Percentiles rank a stretch among this genome's conserved stretches.
Conservation (phyloP, 2,113 vertebrate species). For the Ctenomys sociabilis region DNA sequence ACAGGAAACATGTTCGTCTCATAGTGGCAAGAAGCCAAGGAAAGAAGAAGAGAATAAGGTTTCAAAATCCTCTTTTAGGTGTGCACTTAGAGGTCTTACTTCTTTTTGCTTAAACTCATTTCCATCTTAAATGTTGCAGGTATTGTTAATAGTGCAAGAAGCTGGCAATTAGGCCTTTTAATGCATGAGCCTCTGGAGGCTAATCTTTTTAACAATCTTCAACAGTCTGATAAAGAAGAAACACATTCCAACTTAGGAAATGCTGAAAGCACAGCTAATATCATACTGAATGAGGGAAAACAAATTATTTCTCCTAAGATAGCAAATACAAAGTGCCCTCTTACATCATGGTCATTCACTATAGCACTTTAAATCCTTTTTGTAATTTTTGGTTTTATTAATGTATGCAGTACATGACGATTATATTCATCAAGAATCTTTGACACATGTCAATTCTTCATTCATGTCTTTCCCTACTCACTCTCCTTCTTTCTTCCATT, state of each 20-base stretch:
- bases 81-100: too few relatives aligned
- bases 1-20: too few relatives aligned
- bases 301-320: not conserved
- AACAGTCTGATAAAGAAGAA: not conserved
- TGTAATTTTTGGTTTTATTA: not conserved
- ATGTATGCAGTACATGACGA: not conserved
- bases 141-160: too few relatives aligned
- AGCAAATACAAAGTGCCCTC: too few relatives aligned
- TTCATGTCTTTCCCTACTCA: not conserved
- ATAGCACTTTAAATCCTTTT: not conserved
- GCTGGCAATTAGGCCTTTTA: too few relatives aligned
- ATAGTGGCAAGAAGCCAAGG: too few relatives aligned
- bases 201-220: not conserved
- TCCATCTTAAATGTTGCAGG: too few relatives aligned
- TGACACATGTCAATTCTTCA: too few relatives aligned
- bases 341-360: not conserved
- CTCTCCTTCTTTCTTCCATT: not conserved
- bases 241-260: not conserved
- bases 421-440: not conserved
- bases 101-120: too few relatives aligned
- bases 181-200: too few relatives aligned
- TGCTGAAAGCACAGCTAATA: not conserved
- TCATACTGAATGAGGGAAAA: not conserved
- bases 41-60: too few relatives aligned
- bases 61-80: too few relatives aligned